Conservation (phyloP, 2,797 vertebrate genomes). For the Bradypus variegatus region DNA sequence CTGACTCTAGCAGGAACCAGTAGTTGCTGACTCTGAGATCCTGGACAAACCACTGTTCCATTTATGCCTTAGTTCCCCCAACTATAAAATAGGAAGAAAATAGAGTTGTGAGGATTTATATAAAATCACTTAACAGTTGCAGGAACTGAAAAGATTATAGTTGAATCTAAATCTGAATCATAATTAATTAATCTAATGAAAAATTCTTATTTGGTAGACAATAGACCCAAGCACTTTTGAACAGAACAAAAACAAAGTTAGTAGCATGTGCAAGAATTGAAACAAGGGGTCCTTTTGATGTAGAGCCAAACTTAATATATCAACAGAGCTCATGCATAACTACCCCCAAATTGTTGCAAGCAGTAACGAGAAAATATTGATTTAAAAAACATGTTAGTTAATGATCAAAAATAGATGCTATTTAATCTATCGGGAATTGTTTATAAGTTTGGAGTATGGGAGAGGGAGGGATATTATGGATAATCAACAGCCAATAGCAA, state of each 20-base stretch:
- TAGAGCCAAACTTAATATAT: background rate
- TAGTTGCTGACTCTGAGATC: background rate
- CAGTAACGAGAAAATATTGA: background rate
- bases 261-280: background rate
- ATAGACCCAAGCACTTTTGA: background rate
- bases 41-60: background rate
- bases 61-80: conserved; percentile 1
- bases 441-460: conserved; percentile 2
- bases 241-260: background rate
- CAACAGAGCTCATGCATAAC: background rate
- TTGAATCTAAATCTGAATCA: background rate
- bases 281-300: conserved; percentile 4
- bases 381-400: background rate
- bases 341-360: conserved; percentile 1
- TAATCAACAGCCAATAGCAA: background rate
- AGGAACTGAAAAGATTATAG: background rate
- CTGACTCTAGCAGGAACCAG: background rate
- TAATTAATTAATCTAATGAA: conserved; percentile 18
- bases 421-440: conserved; percentile 13
- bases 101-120: conserved; percentile 10
- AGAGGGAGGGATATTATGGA: background rate
- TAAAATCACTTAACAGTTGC: background rate
- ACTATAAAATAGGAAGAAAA: background rate
- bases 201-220: background rate
- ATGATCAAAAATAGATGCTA: conserved; percentile 10